Evolutionary conservation across 2,113 vertebrate genomes (phyloP).

Genomic region (Rhinopithecus roxellana): DNA sequence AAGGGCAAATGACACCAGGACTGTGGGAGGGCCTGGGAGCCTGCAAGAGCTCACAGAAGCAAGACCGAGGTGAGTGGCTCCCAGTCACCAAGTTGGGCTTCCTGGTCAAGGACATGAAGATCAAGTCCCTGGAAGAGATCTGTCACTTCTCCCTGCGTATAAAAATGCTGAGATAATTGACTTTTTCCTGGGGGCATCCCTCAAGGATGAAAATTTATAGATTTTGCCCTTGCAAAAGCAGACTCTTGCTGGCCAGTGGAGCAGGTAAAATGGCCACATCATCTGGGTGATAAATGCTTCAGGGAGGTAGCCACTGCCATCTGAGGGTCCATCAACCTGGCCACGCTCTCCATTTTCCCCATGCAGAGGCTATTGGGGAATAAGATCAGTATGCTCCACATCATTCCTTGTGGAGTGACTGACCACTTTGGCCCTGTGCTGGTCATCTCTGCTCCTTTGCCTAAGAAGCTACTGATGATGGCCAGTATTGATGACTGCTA

Average conservation of each 20-base stretch:
- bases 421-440: neutral
- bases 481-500: neutral
- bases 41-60: neutral
- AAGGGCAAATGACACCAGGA: neutral
- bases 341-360: neutral
- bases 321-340: neutral
- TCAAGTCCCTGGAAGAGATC: neutral
- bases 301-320: neutral
- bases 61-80: neutral
- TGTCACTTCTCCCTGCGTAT: neutral
- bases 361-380: neutral
- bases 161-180: neutral
- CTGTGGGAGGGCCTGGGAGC: neutral
- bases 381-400: neutral
- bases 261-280: neutral
- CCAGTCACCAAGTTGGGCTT: neutral
- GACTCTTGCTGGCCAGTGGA: neutral
- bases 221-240: neutral
- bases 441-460: neutral
- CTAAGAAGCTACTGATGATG: neutral
- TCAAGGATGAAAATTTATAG: neutral
- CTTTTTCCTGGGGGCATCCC: neutral
- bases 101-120: neutral
- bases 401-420: neutral
- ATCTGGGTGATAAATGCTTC: neutral